Evolutionary conservation across 2,113 vertebrate species (phyloP).

Genomic region (Telmatochromis brachygnathus): DNA sequence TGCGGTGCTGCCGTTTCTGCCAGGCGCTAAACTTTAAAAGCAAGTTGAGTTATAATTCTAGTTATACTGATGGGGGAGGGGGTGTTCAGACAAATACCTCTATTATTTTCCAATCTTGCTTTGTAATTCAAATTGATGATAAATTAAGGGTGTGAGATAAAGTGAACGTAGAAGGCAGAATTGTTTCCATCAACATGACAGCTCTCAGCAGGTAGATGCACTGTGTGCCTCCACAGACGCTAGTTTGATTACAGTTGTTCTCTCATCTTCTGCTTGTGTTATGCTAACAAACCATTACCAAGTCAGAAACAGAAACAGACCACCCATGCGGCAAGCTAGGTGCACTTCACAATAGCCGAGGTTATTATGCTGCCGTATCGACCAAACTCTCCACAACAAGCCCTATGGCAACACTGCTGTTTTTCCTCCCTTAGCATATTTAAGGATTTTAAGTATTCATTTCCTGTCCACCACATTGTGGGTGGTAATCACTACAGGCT

Average conservation of each 20-base stretch:
- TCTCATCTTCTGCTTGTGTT: constrained; percentile 18
- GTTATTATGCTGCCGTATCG: background rate
- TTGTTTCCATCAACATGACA: constrained; percentile 34
- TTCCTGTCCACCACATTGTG: constrained; percentile 28
- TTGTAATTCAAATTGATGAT: background rate
- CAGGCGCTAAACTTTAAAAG: background rate
- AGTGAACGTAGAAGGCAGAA: background rate
- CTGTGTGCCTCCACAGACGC: background rate
- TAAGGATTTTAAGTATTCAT: constrained; percentile 16
- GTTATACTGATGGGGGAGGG: background rate
- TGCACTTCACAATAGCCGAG: constrained; percentile 9
- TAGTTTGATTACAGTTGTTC: constrained; percentile 32
- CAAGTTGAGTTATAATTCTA: background rate
- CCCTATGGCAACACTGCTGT: constrained; percentile 47
- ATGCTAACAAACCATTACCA: constrained; percentile 33
- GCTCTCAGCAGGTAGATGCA: constrained; percentile 38
- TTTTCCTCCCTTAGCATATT: background rate
- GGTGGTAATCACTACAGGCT: constrained; percentile 43
- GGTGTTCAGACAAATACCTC: background rate
- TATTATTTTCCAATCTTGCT: background rate
- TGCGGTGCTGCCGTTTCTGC: background rate
- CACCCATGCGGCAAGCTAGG: constrained; percentile 11
- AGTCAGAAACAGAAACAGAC: constrained; percentile 26
- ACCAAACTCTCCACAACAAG: constrained; percentile 34
- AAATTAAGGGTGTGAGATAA: background rate